A percentile compares a stretch with the other conserved stretches of the same genome.
These are phyloP conservation scores for Paratilapia polleni DNA, from an alignment of 2,113 vertebrate species.

Conservation along the genomic window DNA sequence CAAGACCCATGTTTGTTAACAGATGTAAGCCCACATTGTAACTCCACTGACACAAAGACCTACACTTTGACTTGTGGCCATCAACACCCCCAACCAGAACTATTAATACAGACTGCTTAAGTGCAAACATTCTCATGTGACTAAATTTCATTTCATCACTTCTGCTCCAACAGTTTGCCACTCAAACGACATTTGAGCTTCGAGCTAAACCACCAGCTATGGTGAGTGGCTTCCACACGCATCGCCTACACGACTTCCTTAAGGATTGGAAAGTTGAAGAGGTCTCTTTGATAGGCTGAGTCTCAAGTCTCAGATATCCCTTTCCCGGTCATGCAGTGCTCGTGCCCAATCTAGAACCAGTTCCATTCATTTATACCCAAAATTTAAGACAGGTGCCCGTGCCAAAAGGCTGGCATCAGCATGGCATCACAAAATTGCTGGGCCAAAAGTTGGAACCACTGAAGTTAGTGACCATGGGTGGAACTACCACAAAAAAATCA, in stretches of 20 bases:
- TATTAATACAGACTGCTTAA: slow-evolving; percentile 40
- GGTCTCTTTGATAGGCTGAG: neutral
- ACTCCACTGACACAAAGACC: neutral
- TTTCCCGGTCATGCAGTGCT: neutral
- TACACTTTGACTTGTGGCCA: neutral
- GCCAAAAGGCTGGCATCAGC: neutral
- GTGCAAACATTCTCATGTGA: neutral
- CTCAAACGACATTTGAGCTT: slow-evolving; percentile 25
- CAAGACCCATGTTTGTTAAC: neutral
- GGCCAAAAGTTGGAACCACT: no score
- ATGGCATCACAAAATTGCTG: neutral
- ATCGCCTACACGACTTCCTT: neutral
- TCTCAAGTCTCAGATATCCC: neutral
- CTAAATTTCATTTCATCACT: slow-evolving; percentile 14
- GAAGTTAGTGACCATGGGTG: neutral
- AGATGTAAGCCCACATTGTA: neutral
- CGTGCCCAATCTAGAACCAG: neutral
- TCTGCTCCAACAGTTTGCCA: slow-evolving; percentile 24
- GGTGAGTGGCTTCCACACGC: neutral
- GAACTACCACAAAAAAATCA: neutral
- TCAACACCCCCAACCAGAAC: slow-evolving; percentile 1
- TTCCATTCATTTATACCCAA: neutral
- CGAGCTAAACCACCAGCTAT: neutral
- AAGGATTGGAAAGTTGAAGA: neutral
- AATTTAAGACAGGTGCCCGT: neutral